Evolutionary conservation across 2,888 invertebrate genomes (phyloP), one percentile per base, ranked within the genome.

Genomic region (Exephanes ischioxanthus): DNA sequence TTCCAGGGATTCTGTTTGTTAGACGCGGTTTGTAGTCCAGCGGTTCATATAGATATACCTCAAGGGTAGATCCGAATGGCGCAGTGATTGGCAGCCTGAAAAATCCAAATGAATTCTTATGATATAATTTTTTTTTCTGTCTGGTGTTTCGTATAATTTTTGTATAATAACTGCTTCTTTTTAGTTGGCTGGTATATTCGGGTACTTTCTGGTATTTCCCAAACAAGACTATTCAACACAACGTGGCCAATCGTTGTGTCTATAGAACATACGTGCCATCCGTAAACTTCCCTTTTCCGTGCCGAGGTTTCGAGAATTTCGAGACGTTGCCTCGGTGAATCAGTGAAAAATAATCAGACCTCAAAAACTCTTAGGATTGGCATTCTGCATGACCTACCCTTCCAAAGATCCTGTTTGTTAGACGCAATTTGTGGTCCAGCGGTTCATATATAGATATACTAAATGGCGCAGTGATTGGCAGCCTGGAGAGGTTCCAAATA

Each of bases 331-430:
- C 22, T 26, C n/a, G 33, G 55, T 14, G 68, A 80, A 61, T 77
- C 85, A 41, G 79, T 82, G 41, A 67, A 63, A 80, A 55, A 72
- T 85, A 72, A 77, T 85, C 80, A 77, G 72, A 61, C 45, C 71
- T 80, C 67, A 68, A 79, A 79, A 82, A 67, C 63, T 16, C 19
- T 41, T 30, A 19, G 48, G 61, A 48, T 79, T 63, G 33, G 0
- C 63, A 53, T 53, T 5, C 37, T 0, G 2, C 53, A n/a, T 22
- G 61, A 33, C 33, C 30, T 63, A 19, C 55, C 7, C 7, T 33
- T 19, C 5, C 9, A 3, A 11, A n/a, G 37, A 26, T 77, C 67
- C 55, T 4, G 66, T n/a, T 76, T 51, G n/a, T 63, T 51, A 63
- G 30, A 72, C 4, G 41, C n/a, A 19, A 19, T 67, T 67, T 37